Evolutionary conservation across 1,140 invertebrate genomes (phyloP).

Genomic region (Galleria mellonella): DNA sequence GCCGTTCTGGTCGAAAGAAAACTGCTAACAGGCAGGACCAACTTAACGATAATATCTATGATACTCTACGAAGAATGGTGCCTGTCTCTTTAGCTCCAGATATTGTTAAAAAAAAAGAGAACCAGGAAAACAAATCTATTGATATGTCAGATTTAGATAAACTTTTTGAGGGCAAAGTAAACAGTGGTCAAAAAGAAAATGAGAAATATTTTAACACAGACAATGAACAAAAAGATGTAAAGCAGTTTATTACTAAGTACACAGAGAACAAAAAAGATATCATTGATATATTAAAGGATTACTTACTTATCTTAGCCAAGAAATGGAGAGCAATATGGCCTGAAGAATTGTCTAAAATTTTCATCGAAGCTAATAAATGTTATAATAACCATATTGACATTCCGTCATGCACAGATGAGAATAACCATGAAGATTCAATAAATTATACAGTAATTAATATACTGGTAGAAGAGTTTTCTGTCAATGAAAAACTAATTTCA

Average conservation of each 20-base stretch:
- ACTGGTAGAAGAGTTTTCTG: slow-evolving; percentile 78
- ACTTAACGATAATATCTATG: slow-evolving; percentile 77
- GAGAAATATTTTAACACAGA: slow-evolving; percentile 79
- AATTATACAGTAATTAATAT: slow-evolving; percentile 77
- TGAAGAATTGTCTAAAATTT: slow-evolving; percentile 75
- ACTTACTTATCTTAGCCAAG: slow-evolving; percentile 73
- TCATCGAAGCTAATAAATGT: slow-evolving; percentile 76
- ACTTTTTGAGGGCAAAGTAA: slow-evolving; percentile 76
- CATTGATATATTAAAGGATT: slow-evolving; percentile 78
- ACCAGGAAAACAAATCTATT: slow-evolving; percentile 74
- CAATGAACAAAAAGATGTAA: slow-evolving; percentile 78
- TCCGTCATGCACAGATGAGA: slow-evolving; percentile 69
- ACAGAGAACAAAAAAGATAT: slow-evolving; percentile 73
- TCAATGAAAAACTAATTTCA: slow-evolving; percentile 74
- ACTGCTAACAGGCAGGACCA: slow-evolving; percentile 60
- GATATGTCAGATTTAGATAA: slow-evolving; percentile 79
- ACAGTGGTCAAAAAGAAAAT: slow-evolving; percentile 20
- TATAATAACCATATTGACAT: slow-evolving; percentile 74
- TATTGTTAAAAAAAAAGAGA: slow-evolving; percentile 50
- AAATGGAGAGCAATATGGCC: slow-evolving; percentile 81
- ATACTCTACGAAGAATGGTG: slow-evolving; percentile 78
- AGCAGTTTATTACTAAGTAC: slow-evolving; percentile 77
- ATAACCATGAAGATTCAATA: slow-evolving; percentile 65
- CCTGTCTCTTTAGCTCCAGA: slow-evolving; percentile 52
- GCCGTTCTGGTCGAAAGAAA: slow-evolving; percentile 79